These are phyloP conservation scores for Emydura subglobosa DNA, from an alignment of 2,113 vertebrate genomes.

Conservation along the genomic window DNA sequence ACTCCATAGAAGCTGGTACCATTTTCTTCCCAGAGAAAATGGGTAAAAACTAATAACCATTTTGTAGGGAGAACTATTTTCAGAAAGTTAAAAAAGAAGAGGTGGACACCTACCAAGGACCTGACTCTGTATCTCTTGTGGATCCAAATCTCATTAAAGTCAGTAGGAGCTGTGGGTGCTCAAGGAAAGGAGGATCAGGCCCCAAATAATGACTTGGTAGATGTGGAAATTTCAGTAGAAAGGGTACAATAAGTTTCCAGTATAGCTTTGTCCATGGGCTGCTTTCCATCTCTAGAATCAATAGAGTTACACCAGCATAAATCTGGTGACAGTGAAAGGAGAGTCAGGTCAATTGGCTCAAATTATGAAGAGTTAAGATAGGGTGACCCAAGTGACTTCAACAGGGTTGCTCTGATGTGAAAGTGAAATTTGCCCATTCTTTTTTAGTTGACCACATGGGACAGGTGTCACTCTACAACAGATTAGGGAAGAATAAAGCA, in stretches of 20 bases:
- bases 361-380: not conserved
- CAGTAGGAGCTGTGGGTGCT: not conserved
- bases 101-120: not conserved
- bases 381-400: not conserved
- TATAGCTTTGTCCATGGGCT: not conserved
- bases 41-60: not conserved
- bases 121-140: not conserved
- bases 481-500: not conserved
- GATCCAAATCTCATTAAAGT: not conserved
- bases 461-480: not conserved
- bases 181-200: not conserved
- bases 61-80: not conserved
- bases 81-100: not conserved
- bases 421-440: not conserved
- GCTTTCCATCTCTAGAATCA: not conserved
- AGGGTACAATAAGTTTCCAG: not conserved
- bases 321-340: not conserved
- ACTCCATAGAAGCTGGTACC: not conserved
- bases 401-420: not conserved
- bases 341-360: too few relatives aligned
- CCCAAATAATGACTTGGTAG: not conserved
- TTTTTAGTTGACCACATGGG: not conserved
- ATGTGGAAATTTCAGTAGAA: not conserved
- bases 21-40: not conserved
- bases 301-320: not conserved